phyloP scores from a whole-genome alignment of 2,797 vertebrate species.

The Myripristis murdjan region DNA sequence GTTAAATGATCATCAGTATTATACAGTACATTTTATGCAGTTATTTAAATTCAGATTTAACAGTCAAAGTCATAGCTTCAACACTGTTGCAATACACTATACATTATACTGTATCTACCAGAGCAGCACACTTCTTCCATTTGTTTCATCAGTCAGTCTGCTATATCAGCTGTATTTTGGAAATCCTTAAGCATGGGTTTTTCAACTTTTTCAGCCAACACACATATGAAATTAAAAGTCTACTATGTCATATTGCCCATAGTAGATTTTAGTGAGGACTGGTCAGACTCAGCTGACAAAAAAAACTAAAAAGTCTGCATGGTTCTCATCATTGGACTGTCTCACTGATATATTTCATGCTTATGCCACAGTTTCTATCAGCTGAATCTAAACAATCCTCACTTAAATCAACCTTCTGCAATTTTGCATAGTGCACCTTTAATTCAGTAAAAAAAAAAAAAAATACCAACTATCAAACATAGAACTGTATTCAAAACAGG shows the following conservation, averaged over 20 bases:
- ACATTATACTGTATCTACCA: neutral
- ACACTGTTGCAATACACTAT: conserved; percentile 13
- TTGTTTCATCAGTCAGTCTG: neutral
- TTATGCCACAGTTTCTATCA: no score
- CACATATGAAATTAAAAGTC: no score
- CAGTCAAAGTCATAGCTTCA: conserved; percentile 13
- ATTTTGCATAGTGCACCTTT: no score
- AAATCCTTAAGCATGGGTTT: neutral
- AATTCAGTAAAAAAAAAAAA: neutral
- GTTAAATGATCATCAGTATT: conserved; percentile 3
- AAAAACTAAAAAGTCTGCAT: no score
- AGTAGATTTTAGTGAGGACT: no score
- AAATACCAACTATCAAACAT: neutral
- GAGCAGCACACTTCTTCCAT: conserved; percentile 5
- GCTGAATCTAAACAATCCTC: no score
- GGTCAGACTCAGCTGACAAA: no score
- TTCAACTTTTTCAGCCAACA: no score
- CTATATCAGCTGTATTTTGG: conserved; percentile 6
- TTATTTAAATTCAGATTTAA: conserved; percentile 43
- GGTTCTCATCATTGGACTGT: no score
- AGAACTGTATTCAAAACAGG: neutral
- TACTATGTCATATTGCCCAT: no score
- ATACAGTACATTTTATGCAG: neutral
- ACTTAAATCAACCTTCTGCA: no score
- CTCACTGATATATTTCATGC: no score